These are phyloP conservation scores for Hippocampus comes DNA, from an alignment of 2,113 vertebrate genomes.

Conservation along the genomic window DNA sequence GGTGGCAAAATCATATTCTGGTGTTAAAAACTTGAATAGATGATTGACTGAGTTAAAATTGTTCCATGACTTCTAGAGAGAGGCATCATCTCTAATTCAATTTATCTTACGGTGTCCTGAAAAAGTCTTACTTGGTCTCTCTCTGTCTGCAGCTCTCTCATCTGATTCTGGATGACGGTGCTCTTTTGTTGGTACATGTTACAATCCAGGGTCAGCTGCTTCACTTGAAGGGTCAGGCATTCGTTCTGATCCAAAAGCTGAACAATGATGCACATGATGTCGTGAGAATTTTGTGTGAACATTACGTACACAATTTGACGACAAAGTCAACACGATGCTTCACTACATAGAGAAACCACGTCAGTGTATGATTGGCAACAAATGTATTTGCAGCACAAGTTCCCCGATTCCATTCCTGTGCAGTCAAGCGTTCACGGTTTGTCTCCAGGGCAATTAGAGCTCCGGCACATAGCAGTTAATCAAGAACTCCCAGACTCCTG, in stretches of 20 bases:
- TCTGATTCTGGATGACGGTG: slow-evolving; percentile 73
- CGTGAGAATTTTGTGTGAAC: neutral
- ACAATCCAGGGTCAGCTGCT: slow-evolving; percentile 76
- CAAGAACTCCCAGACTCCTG: neutral
- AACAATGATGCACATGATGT: neutral
- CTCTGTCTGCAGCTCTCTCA: slow-evolving; percentile 79
- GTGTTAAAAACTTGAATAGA: neutral
- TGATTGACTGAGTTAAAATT: neutral
- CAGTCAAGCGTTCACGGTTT: neutral
- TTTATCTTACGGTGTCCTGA: neutral
- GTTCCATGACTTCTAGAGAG: neutral
- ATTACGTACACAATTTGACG: neutral
- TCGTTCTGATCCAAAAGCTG: slow-evolving; percentile 82
- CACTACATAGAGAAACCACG: neutral
- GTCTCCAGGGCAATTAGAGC: neutral
- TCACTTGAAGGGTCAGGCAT: slow-evolving; percentile 72
- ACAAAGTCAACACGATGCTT: neutral
- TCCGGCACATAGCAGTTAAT: neutral
- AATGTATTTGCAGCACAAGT: neutral
- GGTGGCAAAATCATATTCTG: too few relatives aligned
- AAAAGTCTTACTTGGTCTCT: slow-evolving; percentile 74
- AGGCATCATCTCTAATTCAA: neutral
- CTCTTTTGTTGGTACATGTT: slow-evolving; percentile 80
- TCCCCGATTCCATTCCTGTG: neutral
- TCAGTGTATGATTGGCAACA: too few relatives aligned